Evolutionary conservation across 2,113 vertebrate species (phyloP), one percentile per base, ranked within the genome.

Genomic region (Lophotis ruficrista): DNA sequence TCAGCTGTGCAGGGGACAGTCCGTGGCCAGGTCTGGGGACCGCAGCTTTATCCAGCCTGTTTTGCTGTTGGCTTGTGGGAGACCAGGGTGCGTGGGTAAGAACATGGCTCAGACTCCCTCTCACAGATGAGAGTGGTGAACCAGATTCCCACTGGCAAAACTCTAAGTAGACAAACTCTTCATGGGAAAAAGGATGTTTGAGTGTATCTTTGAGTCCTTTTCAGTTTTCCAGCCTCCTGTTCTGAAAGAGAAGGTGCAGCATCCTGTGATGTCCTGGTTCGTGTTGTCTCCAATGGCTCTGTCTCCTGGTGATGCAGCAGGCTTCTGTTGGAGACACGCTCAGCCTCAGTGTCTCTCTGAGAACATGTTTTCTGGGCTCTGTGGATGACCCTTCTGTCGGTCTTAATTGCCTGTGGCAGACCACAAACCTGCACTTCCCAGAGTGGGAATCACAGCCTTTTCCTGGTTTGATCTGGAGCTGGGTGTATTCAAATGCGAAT

Each of bases 1-100:
- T 83, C 27, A 35, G 62, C 25, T 31, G 38, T 2, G 0, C 3
- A 35, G 50, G 24, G 22, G 12, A 37, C 38, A 0, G 47, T 35
- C 30, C 45, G 14, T 5, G 54, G 28, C 28, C 37, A 11, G 27
- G 28, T 38, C 78, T 53, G n/a, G 19, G 25, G n/a, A 35, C 30
- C 4, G 12, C n/a, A 51, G 70, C 57, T 68, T 43, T 82, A 19
- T 37, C 76, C 79, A 33, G 51, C n/a, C 66, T 9, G 7, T 35
- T 83, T 35, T 61, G 60, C 68, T 51, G 10, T 19, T 64, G 71
- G 28, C 45, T 14, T 9, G 11, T 51, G 25, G 62, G 38, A 3
- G 14, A 65, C 10, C 10, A 23, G 30, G 45, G 12, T 33, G 45
- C 54, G 54, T 25, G 7, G 50, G 3, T 27, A 33, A 17, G n/a